These are phyloP conservation scores for Actinemys pallida DNA, from an alignment of 2,113 vertebrate species.

Conservation along the genomic window DNA sequence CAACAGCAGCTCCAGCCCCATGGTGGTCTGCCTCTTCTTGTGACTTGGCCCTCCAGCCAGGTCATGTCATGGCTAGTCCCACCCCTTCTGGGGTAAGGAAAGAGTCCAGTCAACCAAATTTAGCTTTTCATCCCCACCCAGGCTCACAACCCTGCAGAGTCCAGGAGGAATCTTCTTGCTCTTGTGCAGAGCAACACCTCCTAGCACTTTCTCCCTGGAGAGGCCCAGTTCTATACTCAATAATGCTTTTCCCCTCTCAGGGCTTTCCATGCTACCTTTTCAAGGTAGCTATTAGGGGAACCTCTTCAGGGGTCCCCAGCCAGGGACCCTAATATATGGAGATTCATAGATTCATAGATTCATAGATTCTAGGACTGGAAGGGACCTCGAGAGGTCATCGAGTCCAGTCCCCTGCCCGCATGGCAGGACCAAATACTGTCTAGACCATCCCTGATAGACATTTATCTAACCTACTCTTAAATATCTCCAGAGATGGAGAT, in stretches of 20 bases:
- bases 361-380: too few species aligned
- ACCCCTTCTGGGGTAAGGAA: background rate
- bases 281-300: background rate
- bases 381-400: too few species aligned
- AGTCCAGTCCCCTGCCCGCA: too few species aligned
- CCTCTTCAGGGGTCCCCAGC: background rate
- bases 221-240: background rate
- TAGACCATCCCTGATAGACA: too few species aligned
- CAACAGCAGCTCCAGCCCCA: background rate
- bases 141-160: background rate
- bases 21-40: background rate
- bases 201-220: background rate
- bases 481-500: too few species aligned
- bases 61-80: background rate
- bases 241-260: background rate
- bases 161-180: background rate
- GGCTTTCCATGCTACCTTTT: background rate
- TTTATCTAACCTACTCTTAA: too few species aligned
- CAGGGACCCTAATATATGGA: too few species aligned
- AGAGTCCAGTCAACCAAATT: background rate
- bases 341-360: too few species aligned
- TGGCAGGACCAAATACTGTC: too few species aligned
- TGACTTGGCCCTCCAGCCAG: background rate
- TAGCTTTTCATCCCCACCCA: background rate
- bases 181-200: background rate